Conservation (phyloP, 2,888 invertebrate genomes). For the Aphodius sticticus region DNA sequence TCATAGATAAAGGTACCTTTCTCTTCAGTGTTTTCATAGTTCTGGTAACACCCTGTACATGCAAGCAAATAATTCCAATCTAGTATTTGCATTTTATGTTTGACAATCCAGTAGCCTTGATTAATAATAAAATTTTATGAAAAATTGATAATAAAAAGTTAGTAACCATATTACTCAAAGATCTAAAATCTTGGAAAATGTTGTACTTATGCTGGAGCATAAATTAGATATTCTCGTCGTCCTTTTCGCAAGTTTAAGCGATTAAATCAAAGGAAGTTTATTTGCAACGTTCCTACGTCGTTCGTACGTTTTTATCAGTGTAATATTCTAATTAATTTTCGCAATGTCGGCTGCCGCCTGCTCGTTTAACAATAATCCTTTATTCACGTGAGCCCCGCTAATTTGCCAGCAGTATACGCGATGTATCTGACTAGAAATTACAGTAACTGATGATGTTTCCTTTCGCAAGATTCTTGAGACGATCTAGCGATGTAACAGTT, state of each 20-base stretch:
- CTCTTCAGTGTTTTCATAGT: too few relatives aligned
- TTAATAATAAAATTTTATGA: too few relatives aligned
- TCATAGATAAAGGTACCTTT: too few relatives aligned
- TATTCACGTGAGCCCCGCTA: not conserved
- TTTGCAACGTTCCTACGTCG: not conserved
- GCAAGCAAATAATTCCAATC: too few relatives aligned
- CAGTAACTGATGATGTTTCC: not conserved
- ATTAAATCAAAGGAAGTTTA: not conserved
- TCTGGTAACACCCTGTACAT: too few relatives aligned
- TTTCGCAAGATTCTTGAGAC: not conserved
- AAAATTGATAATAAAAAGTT: too few relatives aligned
- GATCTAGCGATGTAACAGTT: not conserved
- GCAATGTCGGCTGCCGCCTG: not conserved
- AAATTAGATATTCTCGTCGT: too few relatives aligned
- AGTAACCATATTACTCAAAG: too few relatives aligned
- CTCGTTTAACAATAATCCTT: not conserved
- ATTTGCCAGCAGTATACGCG: not conserved
- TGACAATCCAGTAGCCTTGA: too few relatives aligned
- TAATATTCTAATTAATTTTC: conserved; percentile 4
- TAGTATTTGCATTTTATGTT: too few relatives aligned
- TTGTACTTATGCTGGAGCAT: too few relatives aligned
- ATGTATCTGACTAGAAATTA: not conserved
- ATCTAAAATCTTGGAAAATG: too few relatives aligned
- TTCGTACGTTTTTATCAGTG: not conserved
- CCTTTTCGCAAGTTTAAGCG: not conserved